Conservation (phyloP, 2,888 invertebrate species). For the Acanthosoma haemorrhoidale region DNA sequence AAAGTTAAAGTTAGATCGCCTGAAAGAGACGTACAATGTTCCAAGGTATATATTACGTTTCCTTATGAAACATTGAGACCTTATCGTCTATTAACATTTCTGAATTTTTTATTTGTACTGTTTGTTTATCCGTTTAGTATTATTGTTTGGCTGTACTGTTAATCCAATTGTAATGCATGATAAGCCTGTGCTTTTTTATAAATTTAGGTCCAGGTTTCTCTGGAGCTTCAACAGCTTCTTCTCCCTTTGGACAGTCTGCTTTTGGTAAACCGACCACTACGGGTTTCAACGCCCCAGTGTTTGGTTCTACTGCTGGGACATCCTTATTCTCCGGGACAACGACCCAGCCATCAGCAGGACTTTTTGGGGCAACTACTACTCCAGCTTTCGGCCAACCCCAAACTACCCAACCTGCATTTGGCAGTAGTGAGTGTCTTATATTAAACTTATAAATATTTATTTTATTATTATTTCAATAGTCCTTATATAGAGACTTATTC, state of each 20-base stretch:
- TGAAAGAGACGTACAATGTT: neutral
- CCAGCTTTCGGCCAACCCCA: constrained; percentile 61
- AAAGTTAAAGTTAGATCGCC: neutral
- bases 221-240: constrained; percentile 47
- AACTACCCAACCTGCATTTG: constrained; percentile 51
- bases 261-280: constrained; percentile 38
- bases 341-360: constrained; percentile 45
- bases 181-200: too few relatives aligned
- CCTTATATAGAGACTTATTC: too few relatives aligned
- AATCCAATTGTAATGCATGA: too few relatives aligned
- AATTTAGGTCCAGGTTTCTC: constrained; percentile 25
- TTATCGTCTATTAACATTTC: too few relatives aligned
- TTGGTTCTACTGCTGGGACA: constrained; percentile 46
- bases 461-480: too few relatives aligned
- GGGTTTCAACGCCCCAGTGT: constrained; percentile 52
- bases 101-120: too few relatives aligned
- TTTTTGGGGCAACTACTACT: constrained; percentile 60
- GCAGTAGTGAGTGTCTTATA: too few relatives aligned
- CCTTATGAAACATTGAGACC: too few relatives aligned
- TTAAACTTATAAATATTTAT: too few relatives aligned
- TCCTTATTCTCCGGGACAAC: constrained; percentile 44
- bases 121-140: too few relatives aligned
- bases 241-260: constrained; percentile 36
- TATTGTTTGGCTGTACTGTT: too few relatives aligned
- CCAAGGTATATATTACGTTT: constrained; percentile 8